Evolutionary conservation across 2,888 invertebrate genomes (phyloP).

Genomic region (Lycocerus yunnanus): DNA sequence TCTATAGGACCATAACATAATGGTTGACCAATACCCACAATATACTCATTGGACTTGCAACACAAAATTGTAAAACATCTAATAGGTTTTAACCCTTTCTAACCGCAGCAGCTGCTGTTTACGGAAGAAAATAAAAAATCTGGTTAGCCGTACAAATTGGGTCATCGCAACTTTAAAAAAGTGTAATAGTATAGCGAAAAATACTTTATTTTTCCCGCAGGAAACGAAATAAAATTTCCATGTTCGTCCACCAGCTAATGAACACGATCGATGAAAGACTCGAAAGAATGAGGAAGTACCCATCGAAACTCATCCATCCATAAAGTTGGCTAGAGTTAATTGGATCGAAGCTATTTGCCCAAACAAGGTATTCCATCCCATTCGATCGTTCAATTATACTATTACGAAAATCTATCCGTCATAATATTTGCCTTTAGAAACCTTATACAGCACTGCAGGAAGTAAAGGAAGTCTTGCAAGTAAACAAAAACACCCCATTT

Average conservation of each 20-base stretch:
- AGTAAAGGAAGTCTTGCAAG: background rate
- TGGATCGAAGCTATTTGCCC: background rate
- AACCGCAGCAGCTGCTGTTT: background rate
- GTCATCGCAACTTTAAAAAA: background rate
- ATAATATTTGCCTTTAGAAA: background rate
- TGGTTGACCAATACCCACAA: background rate
- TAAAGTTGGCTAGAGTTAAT: background rate
- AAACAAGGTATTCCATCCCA: background rate
- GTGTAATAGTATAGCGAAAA: no score
- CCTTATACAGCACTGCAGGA: background rate
- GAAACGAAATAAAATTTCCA: background rate
- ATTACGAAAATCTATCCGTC: background rate
- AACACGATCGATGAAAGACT: background rate
- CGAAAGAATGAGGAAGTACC: background rate
- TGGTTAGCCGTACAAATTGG: background rate
- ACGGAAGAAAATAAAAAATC: background rate
- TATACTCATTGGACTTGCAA: background rate
- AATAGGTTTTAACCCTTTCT: constrained; percentile 2
- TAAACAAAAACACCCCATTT: background rate
- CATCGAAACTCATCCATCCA: background rate
- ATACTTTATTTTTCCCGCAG: background rate
- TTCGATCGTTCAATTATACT: background rate
- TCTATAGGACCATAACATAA: background rate
- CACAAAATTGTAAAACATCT: background rate
- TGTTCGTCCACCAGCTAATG: background rate